A percentile compares a stretch with the other conserved stretches of the same genome.
Conservation (phyloP, 2,888 invertebrate species). For the Drosophila hamatofila region DNA sequence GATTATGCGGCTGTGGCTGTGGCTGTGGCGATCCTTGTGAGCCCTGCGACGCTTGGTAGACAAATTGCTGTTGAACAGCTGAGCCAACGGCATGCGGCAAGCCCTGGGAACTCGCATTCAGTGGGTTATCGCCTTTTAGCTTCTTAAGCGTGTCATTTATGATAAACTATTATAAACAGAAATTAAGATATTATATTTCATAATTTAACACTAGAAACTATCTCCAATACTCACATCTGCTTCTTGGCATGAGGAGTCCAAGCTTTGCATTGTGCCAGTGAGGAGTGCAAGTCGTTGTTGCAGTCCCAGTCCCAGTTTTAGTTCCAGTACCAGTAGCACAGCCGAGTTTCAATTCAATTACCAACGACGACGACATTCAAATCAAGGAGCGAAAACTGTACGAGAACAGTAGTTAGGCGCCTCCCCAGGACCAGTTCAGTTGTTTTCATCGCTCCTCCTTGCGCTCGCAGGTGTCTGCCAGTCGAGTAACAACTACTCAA, state of each 20-base stretch:
- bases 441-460: constrained; percentile 69
- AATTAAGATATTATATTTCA: constrained; percentile 1
- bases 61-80: constrained; percentile 61
- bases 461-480: constrained; percentile 73
- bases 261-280: constrained; percentile 88
- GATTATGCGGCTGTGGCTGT: constrained; percentile 58
- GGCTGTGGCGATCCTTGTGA: constrained; percentile 56
- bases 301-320: constrained; percentile 45
- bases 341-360: constrained; percentile 69
- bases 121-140: constrained; percentile 82
- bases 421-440: constrained; percentile 65
- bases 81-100: constrained; percentile 65
- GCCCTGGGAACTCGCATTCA: constrained; percentile 64
- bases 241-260: constrained; percentile 89
- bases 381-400: constrained; percentile 52
- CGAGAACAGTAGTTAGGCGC: constrained; percentile 49
- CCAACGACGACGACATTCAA: constrained; percentile 82
- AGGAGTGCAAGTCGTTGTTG: constrained; percentile 65
- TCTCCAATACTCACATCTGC: constrained; percentile 87
- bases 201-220: no score
- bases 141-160: constrained; percentile 85
- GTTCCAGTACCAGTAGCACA: constrained; percentile 52
- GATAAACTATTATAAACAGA: constrained; percentile 78
- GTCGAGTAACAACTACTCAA: constrained; percentile 64
- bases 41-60: constrained; percentile 53